Evolutionary conservation across 1,140 invertebrate species (phyloP), one percentile per base, ranked within the genome.

Genomic region (Anthonomus grandis): DNA sequence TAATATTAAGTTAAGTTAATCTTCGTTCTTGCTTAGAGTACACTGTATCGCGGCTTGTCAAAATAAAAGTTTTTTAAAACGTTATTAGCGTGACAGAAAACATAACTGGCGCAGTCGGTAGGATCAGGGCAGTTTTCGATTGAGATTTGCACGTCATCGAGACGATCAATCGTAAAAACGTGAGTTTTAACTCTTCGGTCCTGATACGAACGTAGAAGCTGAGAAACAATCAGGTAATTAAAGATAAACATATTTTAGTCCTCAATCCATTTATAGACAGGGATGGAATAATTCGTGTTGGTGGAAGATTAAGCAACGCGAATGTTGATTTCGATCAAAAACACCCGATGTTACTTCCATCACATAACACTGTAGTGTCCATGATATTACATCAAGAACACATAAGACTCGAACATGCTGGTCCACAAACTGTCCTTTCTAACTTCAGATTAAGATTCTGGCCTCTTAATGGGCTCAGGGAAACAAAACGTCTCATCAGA

Each of bases 301-400:
- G 63, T 10, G 67, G 64, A 15, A 48, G 67, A 19, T 38, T 70
- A 34, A 38, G 59, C 56, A 44, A 64, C 46, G 36, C 66, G 18
- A 17, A 53, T 21, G 23, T 67, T 17, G n/a, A 18, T 6, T 63
- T 48, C 42, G 41, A 46, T 27, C 19, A 57, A 41, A 63, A 57
- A 49, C 58, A 60, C 23, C 58, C 54, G n/a, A 9, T 57, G 22
- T 18, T 63, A 5, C 42, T 63, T 12, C 51, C 58, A 12, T 31
- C 48, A 8, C 55, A 49, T 56, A 38, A 45, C 18, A 17, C 17
- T 15, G 13, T 63, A 6, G 39, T 36, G 13, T 12, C 17, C n/a
- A 31, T 60, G 4, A 34, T 63, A 18, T 25, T 63, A 4, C 10
- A 47, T 13, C 10, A 25, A 17, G 57, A 54, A 38, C 57, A 60